Percentiles rank a stretch among this genome's conserved stretches.
phyloP scores from a whole-genome alignment of 2,797 vertebrate genomes.

The Esox lucius region DNA sequence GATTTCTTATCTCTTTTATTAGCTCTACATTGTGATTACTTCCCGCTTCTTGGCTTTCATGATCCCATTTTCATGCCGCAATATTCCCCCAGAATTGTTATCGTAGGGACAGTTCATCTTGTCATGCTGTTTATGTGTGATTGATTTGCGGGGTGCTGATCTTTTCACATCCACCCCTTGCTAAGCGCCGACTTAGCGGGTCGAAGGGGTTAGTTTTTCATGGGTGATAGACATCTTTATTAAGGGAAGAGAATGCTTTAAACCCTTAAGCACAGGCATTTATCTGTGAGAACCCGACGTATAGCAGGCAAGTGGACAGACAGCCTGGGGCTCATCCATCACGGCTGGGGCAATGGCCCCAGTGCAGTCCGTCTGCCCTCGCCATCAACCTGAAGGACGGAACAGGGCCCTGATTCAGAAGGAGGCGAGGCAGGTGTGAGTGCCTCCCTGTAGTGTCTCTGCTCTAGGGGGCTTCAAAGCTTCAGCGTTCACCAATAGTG shows the following conservation, averaged over 20 bases:
- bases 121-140: slow-evolving; percentile 66
- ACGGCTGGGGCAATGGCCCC: slow-evolving; percentile 35
- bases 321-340: slow-evolving; percentile 59
- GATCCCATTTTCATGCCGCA: slow-evolving; percentile 66
- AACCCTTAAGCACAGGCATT: slow-evolving; percentile 61
- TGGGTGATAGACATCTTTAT: slow-evolving; percentile 74
- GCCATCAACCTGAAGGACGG: slow-evolving; percentile 61
- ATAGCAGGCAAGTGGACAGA: slow-evolving; percentile 3
- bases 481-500: slow-evolving; percentile 20
- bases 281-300: slow-evolving; percentile 48
- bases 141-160: slow-evolving; percentile 68
- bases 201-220: slow-evolving; percentile 69
- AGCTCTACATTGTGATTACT: slow-evolving; percentile 70
- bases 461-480: slow-evolving; percentile 10
- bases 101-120: slow-evolving; percentile 59
- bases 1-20: slow-evolving; percentile 78
- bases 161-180: slow-evolving; percentile 46
- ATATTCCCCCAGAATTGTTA: slow-evolving; percentile 68
- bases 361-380: slow-evolving; percentile 58
- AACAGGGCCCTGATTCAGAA: slow-evolving; percentile 24
- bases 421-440: slow-evolving; percentile 1
- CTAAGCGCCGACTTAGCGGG: slow-evolving; percentile 42
- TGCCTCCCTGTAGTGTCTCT: neutral
- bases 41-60: slow-evolving; percentile 66
- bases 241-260: slow-evolving; percentile 58